Conservation (phyloP, 2,888 invertebrate genomes). For the Hecatera dysodea region DNA sequence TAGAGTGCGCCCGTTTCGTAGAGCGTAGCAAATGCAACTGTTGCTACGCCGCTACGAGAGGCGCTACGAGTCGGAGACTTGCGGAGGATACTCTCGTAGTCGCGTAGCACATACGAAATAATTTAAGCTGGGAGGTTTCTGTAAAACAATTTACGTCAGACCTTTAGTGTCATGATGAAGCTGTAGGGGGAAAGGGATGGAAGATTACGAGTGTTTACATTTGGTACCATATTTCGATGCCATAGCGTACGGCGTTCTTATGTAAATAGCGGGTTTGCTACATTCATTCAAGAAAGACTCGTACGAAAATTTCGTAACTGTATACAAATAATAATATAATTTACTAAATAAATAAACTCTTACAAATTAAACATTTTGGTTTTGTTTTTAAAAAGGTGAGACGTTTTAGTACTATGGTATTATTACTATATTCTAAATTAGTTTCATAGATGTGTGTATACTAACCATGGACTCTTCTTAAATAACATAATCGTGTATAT, state of each 20-base stretch:
- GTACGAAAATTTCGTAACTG: neutral
- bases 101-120: slow-evolving; percentile 51
- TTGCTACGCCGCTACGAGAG: slow-evolving; percentile 80
- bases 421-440: neutral
- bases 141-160: slow-evolving; percentile 51
- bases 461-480: neutral
- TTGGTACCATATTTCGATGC: slow-evolving; percentile 23
- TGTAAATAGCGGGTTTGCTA: slow-evolving; percentile 14
- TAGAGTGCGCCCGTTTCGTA: slow-evolving; percentile 80
- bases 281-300: slow-evolving; percentile 6
- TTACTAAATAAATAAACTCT: too few species aligned
- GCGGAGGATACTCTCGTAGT: slow-evolving; percentile 36
- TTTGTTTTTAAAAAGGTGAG: neutral
- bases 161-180: slow-evolving; percentile 41
- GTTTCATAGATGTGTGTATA: neutral
- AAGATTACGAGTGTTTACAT: slow-evolving; percentile 27
- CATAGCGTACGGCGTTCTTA: slow-evolving; percentile 15
- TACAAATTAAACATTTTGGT: too few species aligned
- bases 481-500: too few species aligned
- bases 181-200: slow-evolving; percentile 28
- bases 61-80: slow-evolving; percentile 65
- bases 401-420: neutral
- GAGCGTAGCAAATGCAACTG: slow-evolving; percentile 85
- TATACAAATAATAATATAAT: too few species aligned
- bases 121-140: slow-evolving; percentile 41